phyloP scores from a whole-genome alignment of 2,797 vertebrate genomes.

The Hypotaenidia philippensis region DNA sequence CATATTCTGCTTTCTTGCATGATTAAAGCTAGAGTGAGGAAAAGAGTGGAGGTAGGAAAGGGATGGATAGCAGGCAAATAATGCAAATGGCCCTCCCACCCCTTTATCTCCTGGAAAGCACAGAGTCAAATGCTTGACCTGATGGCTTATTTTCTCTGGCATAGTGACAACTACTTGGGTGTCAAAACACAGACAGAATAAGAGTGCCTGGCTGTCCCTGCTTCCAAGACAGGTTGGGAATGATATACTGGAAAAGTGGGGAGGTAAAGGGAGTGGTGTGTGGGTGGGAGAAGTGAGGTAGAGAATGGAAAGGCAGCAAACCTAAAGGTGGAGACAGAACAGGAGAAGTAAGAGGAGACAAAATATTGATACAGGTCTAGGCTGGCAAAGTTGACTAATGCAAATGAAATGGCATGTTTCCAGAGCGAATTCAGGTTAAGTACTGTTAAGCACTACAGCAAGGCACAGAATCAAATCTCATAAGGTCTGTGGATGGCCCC shows the following conservation, averaged over 20 bases:
- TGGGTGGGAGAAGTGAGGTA: fast-evolving
- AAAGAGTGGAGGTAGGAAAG: background rate
- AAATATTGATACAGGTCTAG: background rate
- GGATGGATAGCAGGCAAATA: background rate
- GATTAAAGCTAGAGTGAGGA: background rate
- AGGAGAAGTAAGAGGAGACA: background rate
- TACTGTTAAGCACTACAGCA: background rate
- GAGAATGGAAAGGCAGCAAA: background rate
- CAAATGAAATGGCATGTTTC: background rate
- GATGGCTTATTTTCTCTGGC: background rate
- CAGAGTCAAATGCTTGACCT: background rate
- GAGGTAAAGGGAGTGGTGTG: fast-evolving
- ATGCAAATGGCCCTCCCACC: background rate
- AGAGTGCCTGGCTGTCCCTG: background rate
- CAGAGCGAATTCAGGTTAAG: background rate
- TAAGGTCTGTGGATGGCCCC: background rate
- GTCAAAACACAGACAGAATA: background rate
- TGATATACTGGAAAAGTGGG: background rate
- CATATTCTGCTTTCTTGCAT: background rate
- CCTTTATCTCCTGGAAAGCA: background rate
- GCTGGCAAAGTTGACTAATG: background rate
- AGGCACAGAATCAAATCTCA: background rate
- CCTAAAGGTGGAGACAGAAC: background rate
- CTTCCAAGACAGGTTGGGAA: background rate
- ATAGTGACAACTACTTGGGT: background rate